Conservation (phyloP, 2,888 invertebrate genomes). For the Germaria angustata region DNA sequence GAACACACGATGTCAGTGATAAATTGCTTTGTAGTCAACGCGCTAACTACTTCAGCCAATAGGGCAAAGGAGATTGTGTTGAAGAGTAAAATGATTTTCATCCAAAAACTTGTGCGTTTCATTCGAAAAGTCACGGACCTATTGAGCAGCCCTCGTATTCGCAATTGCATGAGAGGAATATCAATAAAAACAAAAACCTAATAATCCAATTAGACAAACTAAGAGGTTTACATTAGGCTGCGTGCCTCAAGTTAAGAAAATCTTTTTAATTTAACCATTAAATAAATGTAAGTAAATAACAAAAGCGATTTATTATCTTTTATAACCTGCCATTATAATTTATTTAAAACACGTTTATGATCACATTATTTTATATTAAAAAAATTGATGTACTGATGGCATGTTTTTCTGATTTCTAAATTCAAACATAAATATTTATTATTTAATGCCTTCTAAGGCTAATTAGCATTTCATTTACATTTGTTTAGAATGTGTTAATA, state of each 20-base stretch:
- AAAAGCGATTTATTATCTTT: background rate
- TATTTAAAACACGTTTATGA: conserved; percentile 35
- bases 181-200: background rate
- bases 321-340: too few species aligned
- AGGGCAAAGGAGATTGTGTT: too few species aligned
- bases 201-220: conserved; percentile 23
- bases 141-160: too few species aligned
- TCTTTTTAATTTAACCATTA: background rate
- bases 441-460: conserved; percentile 23
- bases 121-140: too few species aligned
- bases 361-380: conserved; percentile 27
- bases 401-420: background rate
- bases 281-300: background rate
- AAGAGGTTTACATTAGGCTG: conserved; percentile 21
- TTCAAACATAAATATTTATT: background rate
- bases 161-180: too few species aligned
- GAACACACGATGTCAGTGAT: too few species aligned
- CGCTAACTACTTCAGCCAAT: too few species aligned
- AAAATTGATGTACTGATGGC: too few species aligned
- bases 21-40: too few species aligned
- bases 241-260: too few species aligned
- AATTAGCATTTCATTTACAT: conserved; percentile 63
- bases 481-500: conserved; percentile 52
- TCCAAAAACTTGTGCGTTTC: too few species aligned
- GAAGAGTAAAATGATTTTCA: too few species aligned